phyloP scores from a whole-genome alignment of 2,113 vertebrate genomes.

The Cavia porcellus region DNA sequence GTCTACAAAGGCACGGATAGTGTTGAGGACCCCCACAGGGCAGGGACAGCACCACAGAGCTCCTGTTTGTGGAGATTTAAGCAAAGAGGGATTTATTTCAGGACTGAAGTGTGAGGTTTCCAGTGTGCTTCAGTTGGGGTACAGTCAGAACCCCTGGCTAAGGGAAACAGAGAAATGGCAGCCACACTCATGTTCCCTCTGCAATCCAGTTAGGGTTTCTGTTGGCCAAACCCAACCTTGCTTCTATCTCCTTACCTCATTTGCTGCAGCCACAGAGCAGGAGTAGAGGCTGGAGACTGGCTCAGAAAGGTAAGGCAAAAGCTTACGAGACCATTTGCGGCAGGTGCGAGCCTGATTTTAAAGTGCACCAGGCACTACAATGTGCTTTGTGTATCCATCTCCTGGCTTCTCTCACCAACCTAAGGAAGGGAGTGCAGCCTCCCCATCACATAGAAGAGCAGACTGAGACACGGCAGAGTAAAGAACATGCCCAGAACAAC shows the following conservation, averaged over 20 bases:
- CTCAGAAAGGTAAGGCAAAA: neutral
- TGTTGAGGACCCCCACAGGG: neutral
- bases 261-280: neutral
- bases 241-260: rapidly evolving
- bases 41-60: neutral
- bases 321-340: neutral
- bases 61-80: neutral
- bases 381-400: neutral
- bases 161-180: neutral
- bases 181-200: rapidly evolving
- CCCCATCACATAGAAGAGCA: neutral
- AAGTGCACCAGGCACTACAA: neutral
- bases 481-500: rapidly evolving
- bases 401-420: neutral
- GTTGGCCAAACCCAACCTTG: neutral
- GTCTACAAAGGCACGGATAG: neutral
- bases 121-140: too few relatives aligned
- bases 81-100: neutral
- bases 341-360: neutral
- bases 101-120: neutral
- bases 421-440: neutral
- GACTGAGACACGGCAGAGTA: neutral
- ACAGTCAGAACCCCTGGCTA: neutral
- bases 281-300: neutral
- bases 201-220: neutral